Conservation (phyloP, 2,888 invertebrate genomes). For the Sesamia inferens region DNA sequence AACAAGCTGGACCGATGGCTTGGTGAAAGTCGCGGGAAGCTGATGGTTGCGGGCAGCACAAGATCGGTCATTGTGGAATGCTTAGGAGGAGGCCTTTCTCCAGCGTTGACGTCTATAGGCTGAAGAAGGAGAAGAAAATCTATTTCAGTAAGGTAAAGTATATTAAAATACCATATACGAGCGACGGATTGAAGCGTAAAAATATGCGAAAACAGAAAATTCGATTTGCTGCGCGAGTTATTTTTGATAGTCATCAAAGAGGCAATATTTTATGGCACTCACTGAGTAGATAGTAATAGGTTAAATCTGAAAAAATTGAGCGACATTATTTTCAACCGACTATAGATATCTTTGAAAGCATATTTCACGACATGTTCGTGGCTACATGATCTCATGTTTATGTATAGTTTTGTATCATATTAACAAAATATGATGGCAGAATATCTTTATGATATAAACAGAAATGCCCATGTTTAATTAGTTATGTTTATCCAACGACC, state of each 20-base stretch:
- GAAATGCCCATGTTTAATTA: background rate
- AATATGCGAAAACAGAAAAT: slow-evolving; percentile 27
- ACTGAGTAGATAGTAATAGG: slow-evolving; percentile 2
- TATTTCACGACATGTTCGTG: slow-evolving; percentile 1
- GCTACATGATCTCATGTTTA: background rate
- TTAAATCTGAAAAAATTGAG: slow-evolving; percentile 1
- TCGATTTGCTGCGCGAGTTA: slow-evolving; percentile 19
- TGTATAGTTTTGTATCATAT: background rate
- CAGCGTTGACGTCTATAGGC: too few relatives aligned
- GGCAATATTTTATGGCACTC: slow-evolving; percentile 7
- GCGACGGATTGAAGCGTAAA: background rate
- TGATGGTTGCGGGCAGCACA: too few relatives aligned
- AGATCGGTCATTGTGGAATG: too few relatives aligned
- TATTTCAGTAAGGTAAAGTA: too few relatives aligned
- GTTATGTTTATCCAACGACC: too few relatives aligned
- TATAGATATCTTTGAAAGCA: background rate
- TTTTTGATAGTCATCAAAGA: slow-evolving; percentile 36
- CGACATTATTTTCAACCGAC: background rate
- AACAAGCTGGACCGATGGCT: too few relatives aligned
- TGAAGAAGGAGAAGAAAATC: too few relatives aligned
- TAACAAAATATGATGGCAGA: background rate
- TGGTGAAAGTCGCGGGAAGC: too few relatives aligned
- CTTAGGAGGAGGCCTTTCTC: too few relatives aligned
- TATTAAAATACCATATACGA: too few relatives aligned
- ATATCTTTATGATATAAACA: background rate